Conservation (phyloP, 2,888 invertebrate species). For the Calameuta pallipes region DNA sequence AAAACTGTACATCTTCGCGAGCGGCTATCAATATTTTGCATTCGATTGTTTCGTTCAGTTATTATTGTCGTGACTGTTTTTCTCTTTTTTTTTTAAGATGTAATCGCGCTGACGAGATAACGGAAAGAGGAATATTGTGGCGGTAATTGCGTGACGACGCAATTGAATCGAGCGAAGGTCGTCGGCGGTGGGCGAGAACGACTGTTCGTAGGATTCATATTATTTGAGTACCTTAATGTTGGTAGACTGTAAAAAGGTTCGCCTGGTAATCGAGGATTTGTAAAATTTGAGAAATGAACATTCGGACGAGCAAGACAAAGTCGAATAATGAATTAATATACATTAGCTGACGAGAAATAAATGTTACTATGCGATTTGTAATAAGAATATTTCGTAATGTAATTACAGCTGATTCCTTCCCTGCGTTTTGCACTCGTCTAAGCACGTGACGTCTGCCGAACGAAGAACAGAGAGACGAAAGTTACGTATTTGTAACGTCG, state of each 20-base stretch:
- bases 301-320: slow-evolving; percentile 17
- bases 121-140: neutral
- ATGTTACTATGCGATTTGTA: slow-evolving; percentile 52
- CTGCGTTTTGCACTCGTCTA: slow-evolving; percentile 25
- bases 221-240: slow-evolving; percentile 46
- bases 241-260: slow-evolving; percentile 39
- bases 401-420: slow-evolving; percentile 27
- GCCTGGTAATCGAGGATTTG: slow-evolving; percentile 38
- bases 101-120: neutral
- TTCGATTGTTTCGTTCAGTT: neutral
- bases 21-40: neutral
- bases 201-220: slow-evolving; percentile 34
- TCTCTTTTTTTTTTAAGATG: neutral
- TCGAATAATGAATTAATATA: slow-evolving; percentile 27
- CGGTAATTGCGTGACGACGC: neutral
- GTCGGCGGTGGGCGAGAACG: slow-evolving; percentile 12
- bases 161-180: neutral
- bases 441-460: slow-evolving; percentile 11
- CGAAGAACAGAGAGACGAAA: neutral
- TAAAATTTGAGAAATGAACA: slow-evolving; percentile 11
- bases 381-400: slow-evolving; percentile 40
- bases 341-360: slow-evolving; percentile 53
- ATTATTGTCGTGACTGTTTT: neutral
- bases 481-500: neutral
- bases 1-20: neutral